phyloP scores from a whole-genome alignment of 2,113 vertebrate species.

The Fulmarus glacialis region DNA sequence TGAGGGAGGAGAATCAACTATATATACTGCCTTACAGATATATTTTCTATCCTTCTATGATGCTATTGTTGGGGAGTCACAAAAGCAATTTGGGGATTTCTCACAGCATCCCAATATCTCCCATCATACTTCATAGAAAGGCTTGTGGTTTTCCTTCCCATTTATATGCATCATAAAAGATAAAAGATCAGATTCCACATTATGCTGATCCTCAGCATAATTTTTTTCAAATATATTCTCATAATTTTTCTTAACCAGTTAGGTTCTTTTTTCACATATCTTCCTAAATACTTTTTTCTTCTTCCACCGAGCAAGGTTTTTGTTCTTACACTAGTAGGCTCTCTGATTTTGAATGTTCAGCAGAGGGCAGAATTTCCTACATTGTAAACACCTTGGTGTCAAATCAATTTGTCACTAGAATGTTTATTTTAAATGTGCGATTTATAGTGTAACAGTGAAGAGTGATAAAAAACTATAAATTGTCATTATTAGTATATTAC shows the following conservation, averaged over 20 bases:
- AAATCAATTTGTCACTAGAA: conserved; percentile 39
- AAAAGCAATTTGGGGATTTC: background rate
- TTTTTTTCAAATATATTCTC: background rate
- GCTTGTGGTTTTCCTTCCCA: background rate
- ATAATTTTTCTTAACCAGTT: background rate
- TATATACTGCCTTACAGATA: background rate
- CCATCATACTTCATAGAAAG: background rate
- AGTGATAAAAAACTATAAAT: conserved; percentile 6
- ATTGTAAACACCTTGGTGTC: conserved; percentile 33
- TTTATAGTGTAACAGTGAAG: conserved; percentile 9
- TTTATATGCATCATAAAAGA: background rate
- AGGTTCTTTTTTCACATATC: background rate
- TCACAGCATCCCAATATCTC: background rate
- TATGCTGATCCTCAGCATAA: background rate
- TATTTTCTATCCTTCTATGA: background rate
- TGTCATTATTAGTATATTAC: background rate
- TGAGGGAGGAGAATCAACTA: background rate
- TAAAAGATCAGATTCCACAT: background rate
- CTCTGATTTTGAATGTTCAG: conserved; percentile 60
- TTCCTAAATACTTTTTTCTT: background rate
- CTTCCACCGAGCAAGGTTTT: background rate
- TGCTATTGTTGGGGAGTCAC: background rate
- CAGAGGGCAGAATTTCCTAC: conserved; percentile 77
- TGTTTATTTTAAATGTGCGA: conserved; percentile 44
- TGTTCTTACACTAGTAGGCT: background rate